Percentiles rank a stretch among this genome's conserved stretches.
These are phyloP conservation scores for Ailuropoda melanoleuca DNA, from an alignment of 2,113 vertebrate species.

Conservation along the genomic window DNA sequence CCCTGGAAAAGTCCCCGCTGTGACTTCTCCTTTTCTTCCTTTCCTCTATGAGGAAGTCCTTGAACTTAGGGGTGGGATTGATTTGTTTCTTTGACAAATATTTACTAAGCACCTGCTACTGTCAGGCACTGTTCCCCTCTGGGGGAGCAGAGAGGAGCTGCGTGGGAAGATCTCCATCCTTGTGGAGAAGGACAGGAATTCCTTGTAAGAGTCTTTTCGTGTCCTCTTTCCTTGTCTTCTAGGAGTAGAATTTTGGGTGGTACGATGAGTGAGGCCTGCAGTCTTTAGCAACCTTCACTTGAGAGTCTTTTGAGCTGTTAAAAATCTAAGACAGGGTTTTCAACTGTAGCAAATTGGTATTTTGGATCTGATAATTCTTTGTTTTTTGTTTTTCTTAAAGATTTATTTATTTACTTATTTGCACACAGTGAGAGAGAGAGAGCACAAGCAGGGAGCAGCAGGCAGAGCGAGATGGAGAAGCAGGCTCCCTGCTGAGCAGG, in stretches of 20 bases:
- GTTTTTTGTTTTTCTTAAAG: no score
- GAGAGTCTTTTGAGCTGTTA: neutral
- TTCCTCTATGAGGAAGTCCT: neutral
- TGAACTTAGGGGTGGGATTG: neutral
- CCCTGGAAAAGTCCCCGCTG: neutral
- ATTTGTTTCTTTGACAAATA: neutral
- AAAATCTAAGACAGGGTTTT: neutral
- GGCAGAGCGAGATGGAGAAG: no score
- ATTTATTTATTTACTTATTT: no score
- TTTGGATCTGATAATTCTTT: neutral
- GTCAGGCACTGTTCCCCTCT: neutral
- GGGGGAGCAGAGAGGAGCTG: neutral
- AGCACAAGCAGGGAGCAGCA: no score
- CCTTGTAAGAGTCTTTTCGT: neutral
- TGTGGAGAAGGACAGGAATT: neutral
- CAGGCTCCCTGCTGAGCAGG: no score
- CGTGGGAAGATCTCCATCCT: neutral
- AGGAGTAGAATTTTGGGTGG: neutral
- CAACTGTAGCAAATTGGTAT: neutral
- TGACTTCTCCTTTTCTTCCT: neutral
- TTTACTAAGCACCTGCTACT: neutral
- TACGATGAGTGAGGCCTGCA: neutral
- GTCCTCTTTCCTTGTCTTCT: neutral
- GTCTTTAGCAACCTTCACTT: neutral
- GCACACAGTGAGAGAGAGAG: no score